These are phyloP conservation scores for Haliclona indistincta DNA, from an alignment of 37 sponge, comb jelly and placozoan genomes.

Conservation along the genomic window DNA sequence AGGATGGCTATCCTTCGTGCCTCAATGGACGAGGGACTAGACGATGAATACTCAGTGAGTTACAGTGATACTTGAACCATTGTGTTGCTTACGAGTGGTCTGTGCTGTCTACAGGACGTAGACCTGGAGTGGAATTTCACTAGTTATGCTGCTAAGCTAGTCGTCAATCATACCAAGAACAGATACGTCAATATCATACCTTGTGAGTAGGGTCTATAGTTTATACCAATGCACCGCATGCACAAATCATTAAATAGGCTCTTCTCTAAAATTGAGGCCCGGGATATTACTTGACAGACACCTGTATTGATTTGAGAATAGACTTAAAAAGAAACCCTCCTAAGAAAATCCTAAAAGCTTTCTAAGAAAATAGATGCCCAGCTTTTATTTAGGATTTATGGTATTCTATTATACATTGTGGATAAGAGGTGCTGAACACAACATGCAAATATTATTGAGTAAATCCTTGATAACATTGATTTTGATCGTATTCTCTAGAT, in stretches of 20 bases:
- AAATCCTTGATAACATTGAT: background rate
- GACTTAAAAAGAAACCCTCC: no score
- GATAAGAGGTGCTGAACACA: no score
- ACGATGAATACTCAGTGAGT: slow-evolving; percentile 69
- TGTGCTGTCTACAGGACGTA: slow-evolving; percentile 28
- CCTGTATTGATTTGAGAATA: no score
- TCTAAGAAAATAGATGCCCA: no score
- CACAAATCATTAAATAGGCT: no score
- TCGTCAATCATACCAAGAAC: slow-evolving; percentile 71
- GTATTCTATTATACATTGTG: no score
- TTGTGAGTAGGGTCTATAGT: no score
- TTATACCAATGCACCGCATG: no score
- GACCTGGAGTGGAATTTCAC: slow-evolving; percentile 73
- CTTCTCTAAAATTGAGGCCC: no score
- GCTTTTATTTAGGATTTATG: no score
- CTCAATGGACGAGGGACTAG: slow-evolving; percentile 53
- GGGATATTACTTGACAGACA: no score
- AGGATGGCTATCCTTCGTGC: slow-evolving; percentile 47
- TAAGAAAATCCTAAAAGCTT: no score
- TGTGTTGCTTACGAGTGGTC: background rate
- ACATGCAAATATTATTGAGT: background rate
- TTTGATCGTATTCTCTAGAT: slow-evolving; percentile 28
- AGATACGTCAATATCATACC: slow-evolving; percentile 82
- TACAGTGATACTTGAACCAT: background rate
- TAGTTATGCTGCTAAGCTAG: slow-evolving; percentile 59